Base-by-base conservation (phyloP, 2,888 invertebrate genomes). In the Polia nebulosa region DNA sequence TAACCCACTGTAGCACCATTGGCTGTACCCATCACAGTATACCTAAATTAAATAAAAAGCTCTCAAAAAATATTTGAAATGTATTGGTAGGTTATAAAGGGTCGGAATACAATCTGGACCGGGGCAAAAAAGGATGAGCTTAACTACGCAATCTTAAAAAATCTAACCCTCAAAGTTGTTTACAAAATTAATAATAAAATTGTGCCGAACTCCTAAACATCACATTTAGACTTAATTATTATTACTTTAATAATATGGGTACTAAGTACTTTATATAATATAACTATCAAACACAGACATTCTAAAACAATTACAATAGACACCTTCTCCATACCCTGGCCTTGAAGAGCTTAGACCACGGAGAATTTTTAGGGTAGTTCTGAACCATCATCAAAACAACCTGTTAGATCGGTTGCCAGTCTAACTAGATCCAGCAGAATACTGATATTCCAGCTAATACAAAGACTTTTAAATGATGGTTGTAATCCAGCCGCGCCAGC, bases 181-280 rank as follows among this genome's bases (percentile, higher is more conserved):
- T 66, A 66, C 56, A 66, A 73, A 75, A 78, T 68, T 34, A 69
- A 78, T 36, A 74, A 39, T 20, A 67, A 59, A 52, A 60, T 80
- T 80, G 60, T 78, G 76, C 76, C 44, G n/a, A 55, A 34, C 41
- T 57, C 22, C 22, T 75, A 75, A 29, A 62, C 53, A 72, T 73
- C 66, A 78, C 55, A 57, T 56, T 57, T 59, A 65, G 44, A 59
- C 78, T 61, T 78, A 53, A 22, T 44, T 25, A 56, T 27, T 13
- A 67, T 32, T 36, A 47, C 17, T 29, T 60, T 25, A 11, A 59
- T 27, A 45, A 20, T 45, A 36, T 45, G 39, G 8, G 69, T 75
- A 72, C 76, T 59, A 59, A 11, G 72, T 72, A 72, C 63, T 29
- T 44, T 47, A 47, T 15, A 53, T 55, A 25, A 47, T 15, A 53